These are phyloP conservation scores for Actinopyga echinites DNA, from an alignment of 53 echinoderm and acorn worm genomes.

Conservation along the genomic window DNA sequence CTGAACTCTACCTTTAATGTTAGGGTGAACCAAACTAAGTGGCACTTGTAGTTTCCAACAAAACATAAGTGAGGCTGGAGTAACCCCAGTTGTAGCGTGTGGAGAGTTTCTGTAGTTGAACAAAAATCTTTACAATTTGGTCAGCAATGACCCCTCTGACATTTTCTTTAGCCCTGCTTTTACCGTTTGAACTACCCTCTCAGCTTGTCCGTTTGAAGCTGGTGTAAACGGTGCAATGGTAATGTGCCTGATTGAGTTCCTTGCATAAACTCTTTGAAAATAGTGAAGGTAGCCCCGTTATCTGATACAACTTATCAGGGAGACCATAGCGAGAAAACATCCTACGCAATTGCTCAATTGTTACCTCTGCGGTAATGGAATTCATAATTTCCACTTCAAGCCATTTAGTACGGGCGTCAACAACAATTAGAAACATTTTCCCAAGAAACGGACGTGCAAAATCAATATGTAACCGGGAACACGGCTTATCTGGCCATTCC, in stretches of 20 bases:
- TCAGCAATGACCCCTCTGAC: conserved; percentile 3
- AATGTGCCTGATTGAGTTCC: background rate
- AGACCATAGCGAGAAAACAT: conserved; percentile 12
- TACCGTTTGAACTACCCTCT: conserved; percentile 18
- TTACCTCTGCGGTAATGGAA: background rate
- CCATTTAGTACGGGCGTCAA: conserved; percentile 44
- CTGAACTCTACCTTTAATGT: background rate
- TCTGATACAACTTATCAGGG: background rate
- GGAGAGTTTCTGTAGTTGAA: conserved; percentile 24
- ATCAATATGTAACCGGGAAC: conserved; percentile 62
- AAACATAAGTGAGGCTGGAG: background rate
- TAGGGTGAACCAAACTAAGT: background rate
- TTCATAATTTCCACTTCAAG: background rate
- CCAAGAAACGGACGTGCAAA: conserved; percentile 61
- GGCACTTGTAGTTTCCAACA: background rate
- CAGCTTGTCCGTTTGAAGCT: conserved; percentile 4
- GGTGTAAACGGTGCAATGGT: conserved; percentile 28
- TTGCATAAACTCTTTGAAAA: background rate
- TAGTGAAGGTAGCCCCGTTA: conserved; percentile 13
- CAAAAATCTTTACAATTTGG: conserved; percentile 10
- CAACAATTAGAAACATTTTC: conserved; percentile 52
- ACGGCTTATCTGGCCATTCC: conserved; percentile 53
- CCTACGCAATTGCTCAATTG: background rate
- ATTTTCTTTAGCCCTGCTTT: conserved; percentile 26
- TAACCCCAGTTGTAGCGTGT: conserved; percentile 12